Percentiles rank a stretch among this genome's conserved stretches.
Conservation (phyloP, 2,113 vertebrate genomes). For the Oncorhynchus clarkii region DNA sequence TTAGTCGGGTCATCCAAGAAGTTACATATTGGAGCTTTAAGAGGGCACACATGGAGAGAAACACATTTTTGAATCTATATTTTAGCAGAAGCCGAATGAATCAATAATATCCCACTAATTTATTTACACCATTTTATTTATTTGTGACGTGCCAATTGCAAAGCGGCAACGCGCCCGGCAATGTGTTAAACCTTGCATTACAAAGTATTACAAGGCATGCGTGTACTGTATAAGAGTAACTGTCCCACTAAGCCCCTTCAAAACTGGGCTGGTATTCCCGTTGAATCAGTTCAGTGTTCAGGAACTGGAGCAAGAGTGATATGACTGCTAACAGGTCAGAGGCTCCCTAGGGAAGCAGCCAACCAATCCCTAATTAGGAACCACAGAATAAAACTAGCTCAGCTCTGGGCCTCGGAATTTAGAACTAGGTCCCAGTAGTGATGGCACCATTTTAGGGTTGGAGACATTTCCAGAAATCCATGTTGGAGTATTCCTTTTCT, state of each 20-base stretch:
- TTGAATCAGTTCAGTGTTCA: conserved; percentile 23
- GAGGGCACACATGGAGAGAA: too few species aligned
- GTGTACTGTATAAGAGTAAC: too few species aligned
- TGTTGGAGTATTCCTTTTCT: too few species aligned
- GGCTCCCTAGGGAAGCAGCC: conserved; percentile 62
- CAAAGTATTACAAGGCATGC: not conserved
- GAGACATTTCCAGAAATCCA: not conserved
- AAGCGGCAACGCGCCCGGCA: not conserved
- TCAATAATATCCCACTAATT: not conserved
- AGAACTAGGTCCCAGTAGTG: conserved; percentile 1
- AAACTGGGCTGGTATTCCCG: too few species aligned
- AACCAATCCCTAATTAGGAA: conserved; percentile 62
- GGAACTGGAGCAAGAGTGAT: conserved; percentile 70
- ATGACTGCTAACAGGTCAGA: conserved; percentile 63
- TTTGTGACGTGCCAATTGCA: conserved; percentile 8
- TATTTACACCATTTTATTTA: conserved; percentile 15
- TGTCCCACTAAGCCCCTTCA: too few species aligned
- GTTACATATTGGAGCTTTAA: too few species aligned
- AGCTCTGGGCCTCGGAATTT: conserved; percentile 35
- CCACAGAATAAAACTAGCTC: conserved; percentile 60
- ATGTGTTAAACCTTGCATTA: not conserved
- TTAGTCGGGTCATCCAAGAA: too few species aligned
- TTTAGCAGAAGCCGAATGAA: conserved; percentile 31
- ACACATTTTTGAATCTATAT: not conserved
- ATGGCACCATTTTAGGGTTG: conserved; percentile 9